Evolutionary conservation across 2,888 invertebrate genomes (phyloP).

Genomic region (Melinaea menophilus): DNA sequence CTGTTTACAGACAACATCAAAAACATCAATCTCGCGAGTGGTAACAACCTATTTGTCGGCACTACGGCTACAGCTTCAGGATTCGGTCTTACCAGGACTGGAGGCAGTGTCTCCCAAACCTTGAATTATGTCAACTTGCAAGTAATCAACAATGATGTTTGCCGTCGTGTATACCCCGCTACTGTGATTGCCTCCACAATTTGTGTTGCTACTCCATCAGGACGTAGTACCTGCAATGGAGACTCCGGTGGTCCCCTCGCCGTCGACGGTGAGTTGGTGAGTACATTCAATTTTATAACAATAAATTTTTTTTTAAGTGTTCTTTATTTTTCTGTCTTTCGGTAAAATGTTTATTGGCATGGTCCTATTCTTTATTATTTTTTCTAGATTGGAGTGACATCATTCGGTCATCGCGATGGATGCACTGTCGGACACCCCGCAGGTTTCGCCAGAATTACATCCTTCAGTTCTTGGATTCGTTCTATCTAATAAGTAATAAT

Average conservation of each 20-base stretch:
- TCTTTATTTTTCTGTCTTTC: no score
- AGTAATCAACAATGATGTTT: slow-evolving; percentile 51
- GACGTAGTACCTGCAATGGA: slow-evolving; percentile 54
- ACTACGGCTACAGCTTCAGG: slow-evolving; percentile 28
- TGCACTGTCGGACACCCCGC: slow-evolving; percentile 44
- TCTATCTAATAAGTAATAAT: not conserved
- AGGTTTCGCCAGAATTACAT: slow-evolving; percentile 32
- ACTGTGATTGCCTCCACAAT: slow-evolving; percentile 44
- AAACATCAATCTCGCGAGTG: slow-evolving; percentile 42
- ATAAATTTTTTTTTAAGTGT: no score
- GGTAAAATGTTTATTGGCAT: no score
- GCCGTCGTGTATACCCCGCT: slow-evolving; percentile 48
- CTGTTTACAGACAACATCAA: slow-evolving; percentile 42
- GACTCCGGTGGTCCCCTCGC: slow-evolving; percentile 51
- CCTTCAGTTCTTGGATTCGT: not conserved
- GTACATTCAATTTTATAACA: not conserved
- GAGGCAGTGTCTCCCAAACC: slow-evolving; percentile 11
- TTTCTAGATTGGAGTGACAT: slow-evolving; percentile 36
- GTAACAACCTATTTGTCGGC: slow-evolving; percentile 29
- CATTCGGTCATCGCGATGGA: slow-evolving; percentile 41
- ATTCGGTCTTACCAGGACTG: slow-evolving; percentile 18
- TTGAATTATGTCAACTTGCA: slow-evolving; percentile 34
- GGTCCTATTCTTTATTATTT: not conserved
- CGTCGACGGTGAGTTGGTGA: slow-evolving; percentile 12
- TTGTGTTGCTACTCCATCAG: slow-evolving; percentile 47